Evolutionary conservation across 2,888 invertebrate species (phyloP), one percentile per base, ranked within the genome.

Genomic region (Eupeodes latifasciatus): DNA sequence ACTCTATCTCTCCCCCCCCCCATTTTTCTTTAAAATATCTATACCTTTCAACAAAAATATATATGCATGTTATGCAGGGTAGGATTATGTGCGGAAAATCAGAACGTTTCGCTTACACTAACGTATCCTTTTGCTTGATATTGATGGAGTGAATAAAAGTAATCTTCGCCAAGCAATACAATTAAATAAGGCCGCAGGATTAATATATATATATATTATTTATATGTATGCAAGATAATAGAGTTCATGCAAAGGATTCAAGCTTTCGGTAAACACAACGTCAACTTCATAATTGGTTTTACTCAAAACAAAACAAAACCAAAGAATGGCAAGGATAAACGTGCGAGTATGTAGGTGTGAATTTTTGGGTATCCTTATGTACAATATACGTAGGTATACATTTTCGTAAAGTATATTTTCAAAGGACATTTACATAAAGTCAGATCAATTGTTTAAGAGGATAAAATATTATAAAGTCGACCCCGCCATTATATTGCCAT

Each of bases 121-220:
- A 55, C 11, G 14, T 6, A 62, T 62, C 62, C 62, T 12, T 62
- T 62, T 62, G 44, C 62, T 62, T 62, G 40, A 40, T 40, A n/a
- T 62, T 62, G 40, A 40, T 40, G 40, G 11, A 40, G 16, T 40
- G 16, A 62, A 62, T 62, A 62, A 40, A 62, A 62, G 62, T 62
- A 62, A 62, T 62, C 62, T 62, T 44, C 16, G 6, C 62, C 40
- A 62, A 62, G 62, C 62, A 62, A 62, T 62, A 62, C 62, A 62
- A 62, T 40, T 19, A 62, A 62, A 62, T 62, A 62, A 40, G 62
- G 62, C 62, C 40, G 11, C 40, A 62, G 62, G 62, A 62, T 62
- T 59, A 59, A 62, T 62, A 62, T n/a, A 36, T n/a, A 51, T 51
- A 14, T 40, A 5, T 49, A 49, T 49, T 49, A 49, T 49, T 7